Evolutionary conservation across 2,888 invertebrate species (phyloP).

Genomic region (Platycheirus rosarum): DNA sequence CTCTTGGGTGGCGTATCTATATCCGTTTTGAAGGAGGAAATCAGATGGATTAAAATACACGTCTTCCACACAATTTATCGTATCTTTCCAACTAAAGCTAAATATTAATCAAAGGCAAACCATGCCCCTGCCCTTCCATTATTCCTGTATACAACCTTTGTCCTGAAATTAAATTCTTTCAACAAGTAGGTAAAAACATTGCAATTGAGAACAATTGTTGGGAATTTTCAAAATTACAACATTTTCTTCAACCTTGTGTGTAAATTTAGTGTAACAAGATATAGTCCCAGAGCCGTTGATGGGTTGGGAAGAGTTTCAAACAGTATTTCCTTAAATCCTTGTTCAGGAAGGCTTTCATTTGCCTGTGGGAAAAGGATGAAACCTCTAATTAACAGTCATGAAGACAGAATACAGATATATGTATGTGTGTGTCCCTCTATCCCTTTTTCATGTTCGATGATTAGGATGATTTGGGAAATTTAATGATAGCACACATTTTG

Average conservation of each 20-base stretch:
- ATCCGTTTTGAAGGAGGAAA: too few species aligned
- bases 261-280: constrained; percentile 1
- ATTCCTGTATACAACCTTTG: background rate
- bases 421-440: constrained; percentile 41
- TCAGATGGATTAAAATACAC: too few species aligned
- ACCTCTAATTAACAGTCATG: constrained; percentile 53
- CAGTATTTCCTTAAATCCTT: background rate
- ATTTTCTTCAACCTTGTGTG: background rate
- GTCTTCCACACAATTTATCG: too few species aligned
- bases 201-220: background rate
- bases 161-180: background rate
- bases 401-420: too few species aligned
- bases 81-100: too few species aligned
- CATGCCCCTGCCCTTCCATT: too few species aligned
- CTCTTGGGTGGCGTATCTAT: too few species aligned
- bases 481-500: constrained; percentile 41
- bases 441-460: constrained; percentile 25
- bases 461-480: constrained; percentile 48
- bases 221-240: constrained; percentile 2
- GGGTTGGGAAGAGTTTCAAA: background rate
- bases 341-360: background rate
- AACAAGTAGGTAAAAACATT: constrained; percentile 1
- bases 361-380: background rate
- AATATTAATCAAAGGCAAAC: too few species aligned
- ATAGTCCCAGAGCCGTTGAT: background rate